Base-by-base conservation (phyloP, 1,140 invertebrate species). In the Eumaeus atala region DNA sequence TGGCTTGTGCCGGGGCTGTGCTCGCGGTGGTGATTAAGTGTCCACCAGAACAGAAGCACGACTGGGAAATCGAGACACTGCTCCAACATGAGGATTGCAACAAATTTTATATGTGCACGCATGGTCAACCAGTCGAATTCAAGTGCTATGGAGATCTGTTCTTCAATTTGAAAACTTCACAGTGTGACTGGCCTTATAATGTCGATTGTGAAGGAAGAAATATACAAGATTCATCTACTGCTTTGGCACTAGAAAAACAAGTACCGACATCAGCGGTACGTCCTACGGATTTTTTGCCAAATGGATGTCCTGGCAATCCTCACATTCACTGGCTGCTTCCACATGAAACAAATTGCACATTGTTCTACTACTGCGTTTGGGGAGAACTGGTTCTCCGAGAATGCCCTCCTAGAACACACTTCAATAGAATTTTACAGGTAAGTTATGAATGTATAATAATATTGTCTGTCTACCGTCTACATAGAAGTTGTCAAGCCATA, bases 321-420 rank as follows among this genome's bases (percentile, higher is more conserved):
- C 57, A 61, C 16, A 62, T 74, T 36, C 71, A 72, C 18, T 82
- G 84, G 59, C 70, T 89, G 1, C 64, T 90, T 33, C 69, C 88
- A 4, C 75, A 90, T 57, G 82, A 87, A 9, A 59, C 66, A 3
- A 81, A 90, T 58, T 92, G 91, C 64, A 70, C 65, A 1, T 77
- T 71, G 17, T 93, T 90, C 73, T 92, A 90, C 68, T 81, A 87
- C n/a, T 93, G 92, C 58, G 73, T 87, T n/a, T 77, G 72, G 54
- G 88, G 87, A 2, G 61, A 62, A 9, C 67, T 83, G 9, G 77
- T 88, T n/a, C 58, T 84, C 1, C 86, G 87, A 58, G 34, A 69
- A 34, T 56, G n/a, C 91, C 91, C 56, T 84, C 90, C 0, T 35
- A 59, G 10, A 82, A 74, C 0, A 14, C 87, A 91, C 50, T 92